phyloP scores from a whole-genome alignment of 2,113 vertebrate genomes.

The Seriola aureovittata region DNA sequence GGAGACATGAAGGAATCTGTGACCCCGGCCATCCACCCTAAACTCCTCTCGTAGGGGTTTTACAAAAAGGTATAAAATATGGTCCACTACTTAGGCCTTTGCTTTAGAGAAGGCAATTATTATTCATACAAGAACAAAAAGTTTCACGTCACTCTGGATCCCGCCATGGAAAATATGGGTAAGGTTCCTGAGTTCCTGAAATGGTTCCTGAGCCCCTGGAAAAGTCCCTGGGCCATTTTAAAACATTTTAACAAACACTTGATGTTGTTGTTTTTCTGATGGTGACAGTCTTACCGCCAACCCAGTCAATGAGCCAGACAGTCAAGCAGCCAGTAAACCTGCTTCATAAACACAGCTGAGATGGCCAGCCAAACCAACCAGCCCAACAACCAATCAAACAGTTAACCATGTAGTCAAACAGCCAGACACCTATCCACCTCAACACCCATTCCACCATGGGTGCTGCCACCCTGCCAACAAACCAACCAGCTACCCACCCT shows the following conservation, averaged over 20 bases:
- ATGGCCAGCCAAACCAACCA: background rate
- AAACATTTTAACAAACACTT: background rate
- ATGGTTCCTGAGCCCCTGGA: background rate
- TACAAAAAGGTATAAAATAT: too few relatives aligned
- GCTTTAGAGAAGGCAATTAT: too few relatives aligned
- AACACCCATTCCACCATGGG: background rate
- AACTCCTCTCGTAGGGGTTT: too few relatives aligned
- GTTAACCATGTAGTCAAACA: conserved; percentile 11
- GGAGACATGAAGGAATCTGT: background rate
- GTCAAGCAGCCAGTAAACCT: background rate
- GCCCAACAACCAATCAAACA: conserved; percentile 1
- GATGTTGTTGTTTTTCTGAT: background rate
- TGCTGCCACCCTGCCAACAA: background rate
- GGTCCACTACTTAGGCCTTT: too few relatives aligned
- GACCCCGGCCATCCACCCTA: too few relatives aligned
- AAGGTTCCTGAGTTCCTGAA: background rate
- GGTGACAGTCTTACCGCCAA: background rate
- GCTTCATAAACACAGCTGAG: background rate
- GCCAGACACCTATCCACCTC: conserved; percentile 10
- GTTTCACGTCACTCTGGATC: too few relatives aligned
- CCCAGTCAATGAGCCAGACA: background rate
- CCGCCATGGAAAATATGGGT: background rate
- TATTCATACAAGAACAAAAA: too few relatives aligned
- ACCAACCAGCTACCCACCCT: background rate
- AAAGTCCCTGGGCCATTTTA: background rate